Evolutionary conservation across 2,888 invertebrate genomes (phyloP), one percentile per base, ranked within the genome.

Genomic region (Lasioglossum malachurum): DNA sequence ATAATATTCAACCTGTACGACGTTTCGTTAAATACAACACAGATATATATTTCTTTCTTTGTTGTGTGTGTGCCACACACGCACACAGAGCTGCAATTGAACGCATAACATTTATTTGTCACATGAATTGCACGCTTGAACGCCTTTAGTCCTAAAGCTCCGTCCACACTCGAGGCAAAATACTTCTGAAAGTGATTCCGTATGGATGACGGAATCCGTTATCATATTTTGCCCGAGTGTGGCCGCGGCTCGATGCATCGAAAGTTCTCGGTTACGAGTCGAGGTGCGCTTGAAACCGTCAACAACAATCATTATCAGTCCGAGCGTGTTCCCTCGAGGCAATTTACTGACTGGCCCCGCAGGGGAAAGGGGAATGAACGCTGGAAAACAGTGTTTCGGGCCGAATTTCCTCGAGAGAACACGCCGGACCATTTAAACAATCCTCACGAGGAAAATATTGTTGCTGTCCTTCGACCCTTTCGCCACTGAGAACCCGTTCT

Each of bases 11-110:
- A 78, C 78, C 69, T 53, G 69, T 49, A 78, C 78, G 78, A 78
- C 69, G 71, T 78, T 78, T 78, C 78, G 64, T 84, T 75, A 64
- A 72, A 78, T 83, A 78, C 44, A 75, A 75, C 84, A 75, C 75
- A 31, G 72, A 75, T 60, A 71, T 78, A 74, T 75, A 83, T 74
- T 81, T 83, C 83, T 60, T 69, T 46, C n/a, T 60, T 78, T 57
- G n/a, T 69, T 69, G 46, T n/a, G n/a, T n/a, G n/a, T n/a, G n/a
- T n/a, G n/a, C n/a, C n/a, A n/a, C n/a, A n/a, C n/a, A n/a, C n/a
- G n/a, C n/a, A n/a, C n/a, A n/a, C 77, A 84, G 83, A 84, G 60
- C 44, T 72, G 81, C 75, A 64, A 75, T 57, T 46, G 49, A 75
- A 80, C 73, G 75, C 64, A 67, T 75, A 75, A 80, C 60, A 80